A percentile compares a stretch with the other conserved stretches of the same genome.
Evolutionary conservation across 2,888 invertebrate genomes (phyloP).

Genomic region (Sipha maydis): DNA sequence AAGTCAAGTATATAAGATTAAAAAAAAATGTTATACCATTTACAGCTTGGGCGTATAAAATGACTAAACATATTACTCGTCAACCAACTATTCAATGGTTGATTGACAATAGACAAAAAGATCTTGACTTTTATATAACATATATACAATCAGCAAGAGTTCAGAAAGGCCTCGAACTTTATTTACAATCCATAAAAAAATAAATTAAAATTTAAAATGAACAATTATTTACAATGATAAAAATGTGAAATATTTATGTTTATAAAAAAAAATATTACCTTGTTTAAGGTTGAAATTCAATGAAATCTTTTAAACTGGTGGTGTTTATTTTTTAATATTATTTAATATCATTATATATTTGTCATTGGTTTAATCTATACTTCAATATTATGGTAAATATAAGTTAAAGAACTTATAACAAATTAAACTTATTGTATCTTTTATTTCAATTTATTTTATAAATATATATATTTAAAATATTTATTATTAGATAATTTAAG

Average conservation of each 20-base stretch:
- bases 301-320: background rate
- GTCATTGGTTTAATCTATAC: too few species aligned
- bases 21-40: background rate
- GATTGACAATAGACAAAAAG: slow-evolving; percentile 73
- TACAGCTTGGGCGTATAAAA: slow-evolving; percentile 50
- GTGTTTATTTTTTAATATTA: too few species aligned
- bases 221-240: background rate
- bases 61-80: slow-evolving; percentile 65
- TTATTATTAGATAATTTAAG: too few species aligned
- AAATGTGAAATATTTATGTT: background rate
- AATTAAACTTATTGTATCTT: too few species aligned
- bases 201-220: background rate
- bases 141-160: slow-evolving; percentile 74
- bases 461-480: too few species aligned
- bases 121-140: slow-evolving; percentile 74
- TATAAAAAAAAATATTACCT: background rate
- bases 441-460: too few species aligned
- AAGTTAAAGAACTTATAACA: too few species aligned
- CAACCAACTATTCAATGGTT: slow-evolving; percentile 68
- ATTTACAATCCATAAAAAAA: slow-evolving; percentile 77
- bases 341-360: too few species aligned
- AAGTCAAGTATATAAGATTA: background rate
- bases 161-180: slow-evolving; percentile 78
- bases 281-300: background rate
- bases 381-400: too few species aligned